These are phyloP conservation scores for Pyrgilauda ruficollis DNA, from an alignment of 2,113 vertebrate genomes.

Conservation along the genomic window DNA sequence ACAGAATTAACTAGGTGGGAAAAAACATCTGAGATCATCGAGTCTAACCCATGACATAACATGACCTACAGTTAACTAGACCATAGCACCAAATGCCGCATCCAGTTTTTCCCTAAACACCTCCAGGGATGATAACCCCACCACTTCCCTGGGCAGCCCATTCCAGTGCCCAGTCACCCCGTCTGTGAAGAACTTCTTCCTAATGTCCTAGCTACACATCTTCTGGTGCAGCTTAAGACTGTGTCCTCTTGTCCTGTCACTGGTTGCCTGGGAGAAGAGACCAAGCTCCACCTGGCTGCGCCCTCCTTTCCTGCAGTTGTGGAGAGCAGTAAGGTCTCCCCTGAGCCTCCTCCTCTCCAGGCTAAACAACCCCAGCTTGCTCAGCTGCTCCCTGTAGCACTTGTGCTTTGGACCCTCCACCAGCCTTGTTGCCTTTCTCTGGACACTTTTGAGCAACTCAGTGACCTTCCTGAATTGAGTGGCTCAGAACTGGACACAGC, in stretches of 20 bases:
- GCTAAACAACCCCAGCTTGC: neutral
- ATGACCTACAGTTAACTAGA: too few species aligned
- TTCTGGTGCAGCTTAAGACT: neutral
- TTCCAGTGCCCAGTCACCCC: neutral
- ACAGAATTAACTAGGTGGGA: neutral
- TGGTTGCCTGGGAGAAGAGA: neutral
- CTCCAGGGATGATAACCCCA: neutral
- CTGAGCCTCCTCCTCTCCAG: neutral
- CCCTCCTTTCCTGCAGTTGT: accelerated
- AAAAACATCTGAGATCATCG: neutral
- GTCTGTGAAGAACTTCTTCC: neutral
- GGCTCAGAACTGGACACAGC: neutral
- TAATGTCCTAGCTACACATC: neutral
- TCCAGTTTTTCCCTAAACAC: neutral
- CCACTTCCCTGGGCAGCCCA: neutral
- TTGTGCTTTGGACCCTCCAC: too few species aligned
- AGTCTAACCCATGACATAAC: neutral
- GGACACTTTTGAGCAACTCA: neutral
- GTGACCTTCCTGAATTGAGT: neutral
- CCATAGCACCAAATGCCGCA: neutral
- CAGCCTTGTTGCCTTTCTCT: neutral
- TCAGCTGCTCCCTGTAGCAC: neutral
- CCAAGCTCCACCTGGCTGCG: too few species aligned
- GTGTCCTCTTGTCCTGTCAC: neutral
- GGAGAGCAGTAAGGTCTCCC: neutral